Evolutionary conservation across 2,797 vertebrate genomes (phyloP).

Genomic region (Notolepis coatsorum): DNA sequence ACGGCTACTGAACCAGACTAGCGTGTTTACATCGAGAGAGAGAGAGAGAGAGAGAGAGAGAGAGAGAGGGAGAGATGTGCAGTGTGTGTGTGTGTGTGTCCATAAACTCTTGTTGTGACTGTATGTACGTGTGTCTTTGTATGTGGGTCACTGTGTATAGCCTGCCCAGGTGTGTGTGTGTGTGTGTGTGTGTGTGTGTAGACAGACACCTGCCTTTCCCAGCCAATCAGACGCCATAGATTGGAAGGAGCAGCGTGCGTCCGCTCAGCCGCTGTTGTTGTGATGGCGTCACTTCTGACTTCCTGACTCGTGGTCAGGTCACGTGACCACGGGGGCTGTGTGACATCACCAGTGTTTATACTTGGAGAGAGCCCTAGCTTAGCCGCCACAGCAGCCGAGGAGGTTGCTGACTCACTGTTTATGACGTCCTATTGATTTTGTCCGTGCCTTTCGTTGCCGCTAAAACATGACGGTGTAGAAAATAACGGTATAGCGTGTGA

Average conservation of each 20-base stretch:
- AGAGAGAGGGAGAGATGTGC: conserved; percentile 34
- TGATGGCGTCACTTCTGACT: conserved; percentile 1
- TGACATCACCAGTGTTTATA: not conserved
- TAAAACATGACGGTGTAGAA: conserved; percentile 34
- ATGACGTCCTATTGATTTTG: not conserved
- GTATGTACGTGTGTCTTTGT: not conserved
- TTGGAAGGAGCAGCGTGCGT: not conserved
- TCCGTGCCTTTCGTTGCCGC: not conserved
- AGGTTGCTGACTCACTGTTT: not conserved
- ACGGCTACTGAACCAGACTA: not conserved
- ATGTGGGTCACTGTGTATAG: conserved; percentile 28
- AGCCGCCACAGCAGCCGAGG: fast-evolving
- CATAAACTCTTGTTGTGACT: conserved; percentile 17
- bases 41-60: conserved; percentile 4
- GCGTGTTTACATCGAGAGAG: not conserved
- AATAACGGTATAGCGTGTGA: conserved; percentile 1
- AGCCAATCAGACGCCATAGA: not conserved
- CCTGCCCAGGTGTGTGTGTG: conserved; percentile 32
- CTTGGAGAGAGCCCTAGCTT: too few relatives aligned
- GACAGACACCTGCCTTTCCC: not conserved
- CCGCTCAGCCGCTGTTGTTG: not conserved
- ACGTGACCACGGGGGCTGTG: conserved; percentile 22
- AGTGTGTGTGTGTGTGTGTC: not conserved
- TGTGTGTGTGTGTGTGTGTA: not conserved
- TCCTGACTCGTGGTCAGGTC: conserved; percentile 26